Evolutionary conservation across 2,113 vertebrate species (phyloP), one percentile per base, ranked within the genome.

Genomic region (human): DNA sequence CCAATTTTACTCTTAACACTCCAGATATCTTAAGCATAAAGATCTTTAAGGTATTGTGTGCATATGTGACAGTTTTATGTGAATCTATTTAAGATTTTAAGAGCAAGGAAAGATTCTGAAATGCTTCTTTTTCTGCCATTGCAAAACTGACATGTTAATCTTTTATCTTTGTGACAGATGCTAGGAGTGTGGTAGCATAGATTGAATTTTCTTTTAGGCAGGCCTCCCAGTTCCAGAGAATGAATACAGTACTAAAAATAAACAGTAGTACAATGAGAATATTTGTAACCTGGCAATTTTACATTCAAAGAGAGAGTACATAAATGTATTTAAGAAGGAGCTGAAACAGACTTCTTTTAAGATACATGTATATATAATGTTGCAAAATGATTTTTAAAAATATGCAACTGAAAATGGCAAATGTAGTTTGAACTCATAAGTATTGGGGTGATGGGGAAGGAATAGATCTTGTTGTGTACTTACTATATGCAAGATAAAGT

Each of bases 261-360:
- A 93, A 48, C 45, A 89, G 78, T 61, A 89, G 16, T 45, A 83
- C 8, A 78, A 6, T 78, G 35, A 38, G 27, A 93, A 80, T 97
- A 89, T 89, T 91, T 92, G 57, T 93, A 94, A 90, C 35, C 32
- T 85, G 59, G 13, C 5, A 86, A 83, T 92, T 88, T 95, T 61
- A 87, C 25, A 30, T 83, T 50, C 12, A 83, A 68, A 96, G 23
- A 86, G 40, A 93, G 50, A 88, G 80, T 81, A 22, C 35, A 35
- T 55, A 23, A 66, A 35, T 94, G 14, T 61, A 72, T 86, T 43
- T 85, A 40, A 95, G 48, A 90, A 92, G 40, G 12, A 95, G 72
- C 30, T 96, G 61, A 94, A 82, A 32, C 27, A 78, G 1, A n/a
- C 48, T 92, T 86, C 27, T 93, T 82, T 78, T 76, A 61, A 96